These are phyloP conservation scores for Danaus plexippus DNA, from an alignment of 1,140 invertebrate genomes.

Conservation along the genomic window DNA sequence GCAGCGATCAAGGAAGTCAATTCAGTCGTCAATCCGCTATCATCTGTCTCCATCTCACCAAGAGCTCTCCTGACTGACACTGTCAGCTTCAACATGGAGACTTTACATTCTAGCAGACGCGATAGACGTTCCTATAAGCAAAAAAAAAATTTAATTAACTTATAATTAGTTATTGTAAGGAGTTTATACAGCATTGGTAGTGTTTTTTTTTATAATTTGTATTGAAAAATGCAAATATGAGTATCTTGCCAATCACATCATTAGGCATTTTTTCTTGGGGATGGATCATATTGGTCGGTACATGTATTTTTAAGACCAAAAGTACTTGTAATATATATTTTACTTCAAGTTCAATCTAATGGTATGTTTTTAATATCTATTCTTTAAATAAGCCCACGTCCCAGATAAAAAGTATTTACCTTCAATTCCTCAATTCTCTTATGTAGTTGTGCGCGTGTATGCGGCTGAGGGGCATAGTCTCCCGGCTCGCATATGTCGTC, in stretches of 20 bases:
- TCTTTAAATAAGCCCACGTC: too few species aligned
- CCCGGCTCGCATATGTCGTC: constrained; percentile 58
- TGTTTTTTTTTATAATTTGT: too few species aligned
- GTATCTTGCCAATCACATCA: too few species aligned
- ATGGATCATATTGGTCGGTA: too few species aligned
- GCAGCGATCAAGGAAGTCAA: constrained; percentile 81
- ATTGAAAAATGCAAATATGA: too few species aligned
- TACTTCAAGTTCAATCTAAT: too few species aligned
- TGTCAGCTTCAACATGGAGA: constrained; percentile 80
- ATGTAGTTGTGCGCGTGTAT: constrained; percentile 59
- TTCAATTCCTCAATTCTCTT: constrained; percentile 66
- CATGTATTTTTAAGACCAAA: too few species aligned
- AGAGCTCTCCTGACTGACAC: constrained; percentile 82
- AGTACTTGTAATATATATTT: too few species aligned
- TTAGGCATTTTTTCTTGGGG: too few species aligned
- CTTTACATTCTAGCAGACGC: constrained; percentile 80
- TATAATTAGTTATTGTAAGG: too few species aligned
- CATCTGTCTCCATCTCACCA: constrained; percentile 59
- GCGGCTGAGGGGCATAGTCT: constrained; percentile 53
- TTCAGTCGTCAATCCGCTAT: constrained; percentile 77
- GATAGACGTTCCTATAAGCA: constrained; percentile 65
- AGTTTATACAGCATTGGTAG: too few species aligned
- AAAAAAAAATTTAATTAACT: constrained; percentile 6
- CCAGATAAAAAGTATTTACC: constrained; percentile 27
- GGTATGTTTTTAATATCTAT: too few species aligned